phyloP scores from a whole-genome alignment of 2,888 invertebrate genomes.

The Eledona agricola region DNA sequence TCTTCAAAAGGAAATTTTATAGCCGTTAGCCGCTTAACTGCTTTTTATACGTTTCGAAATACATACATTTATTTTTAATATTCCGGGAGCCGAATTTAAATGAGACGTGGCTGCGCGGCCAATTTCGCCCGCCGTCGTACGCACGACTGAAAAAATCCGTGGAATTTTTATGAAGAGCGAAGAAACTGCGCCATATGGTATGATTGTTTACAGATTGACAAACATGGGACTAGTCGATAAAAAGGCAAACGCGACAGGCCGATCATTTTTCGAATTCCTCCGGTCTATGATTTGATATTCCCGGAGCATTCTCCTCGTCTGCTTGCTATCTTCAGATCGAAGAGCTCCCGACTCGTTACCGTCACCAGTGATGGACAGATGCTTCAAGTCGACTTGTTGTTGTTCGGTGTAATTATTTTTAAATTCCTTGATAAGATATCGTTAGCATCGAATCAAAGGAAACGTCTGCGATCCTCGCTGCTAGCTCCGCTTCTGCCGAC shows the following conservation, averaged over 20 bases:
- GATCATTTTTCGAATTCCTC: conserved; percentile 35
- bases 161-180: background rate
- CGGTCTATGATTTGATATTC: conserved; percentile 37
- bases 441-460: conserved; percentile 54
- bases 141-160: background rate
- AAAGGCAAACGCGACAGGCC: conserved; percentile 15
- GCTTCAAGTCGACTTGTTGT: conserved; percentile 50
- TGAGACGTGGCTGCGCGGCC: conserved; percentile 18
- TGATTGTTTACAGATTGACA: background rate
- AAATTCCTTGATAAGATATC: conserved; percentile 61
- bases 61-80: conserved; percentile 29
- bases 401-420: conserved; percentile 60
- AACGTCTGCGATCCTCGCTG: conserved; percentile 48
- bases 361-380: conserved; percentile 57
- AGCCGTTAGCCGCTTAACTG: conserved; percentile 19
- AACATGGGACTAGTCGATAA: conserved; percentile 16
- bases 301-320: conserved; percentile 31
- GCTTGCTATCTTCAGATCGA: conserved; percentile 33
- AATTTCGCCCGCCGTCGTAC: conserved; percentile 2
- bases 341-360: conserved; percentile 50
- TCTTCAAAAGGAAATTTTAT: conserved; percentile 29
- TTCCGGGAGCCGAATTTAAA: conserved; percentile 28
- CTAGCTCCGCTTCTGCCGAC: conserved; percentile 45
- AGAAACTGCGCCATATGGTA: conserved; percentile 8
- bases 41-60: conserved; percentile 23